Evolutionary conservation across 2,888 invertebrate genomes (phyloP).

Genomic region (Conistra vaccinii): DNA sequence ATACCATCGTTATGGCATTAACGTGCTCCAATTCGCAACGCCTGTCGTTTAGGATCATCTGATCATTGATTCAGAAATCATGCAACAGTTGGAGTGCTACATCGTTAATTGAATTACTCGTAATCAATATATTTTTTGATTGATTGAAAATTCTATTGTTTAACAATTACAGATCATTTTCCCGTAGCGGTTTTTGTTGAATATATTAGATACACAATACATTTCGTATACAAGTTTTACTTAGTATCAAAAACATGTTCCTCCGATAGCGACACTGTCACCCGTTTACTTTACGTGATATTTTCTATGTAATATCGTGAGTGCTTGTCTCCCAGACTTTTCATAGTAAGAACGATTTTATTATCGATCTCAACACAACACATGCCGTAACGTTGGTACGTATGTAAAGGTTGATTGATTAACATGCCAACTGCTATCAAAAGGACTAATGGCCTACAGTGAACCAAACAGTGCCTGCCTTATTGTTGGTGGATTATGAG

Average conservation of each 20-base stretch:
- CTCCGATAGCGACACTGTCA: slow-evolving; percentile 34
- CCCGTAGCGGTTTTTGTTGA: not conserved
- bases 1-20: not conserved
- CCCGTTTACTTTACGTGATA: slow-evolving; percentile 48
- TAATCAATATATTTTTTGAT: slow-evolving; percentile 15
- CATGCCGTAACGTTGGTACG: slow-evolving; percentile 28
- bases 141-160: not conserved
- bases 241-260: slow-evolving; percentile 14
- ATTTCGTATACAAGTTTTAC: slow-evolving; percentile 11
- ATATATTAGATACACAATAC: slow-evolving; percentile 14
- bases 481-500: slow-evolving; percentile 62
- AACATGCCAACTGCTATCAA: slow-evolving; percentile 68
- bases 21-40: not conserved
- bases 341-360: slow-evolving; percentile 41
- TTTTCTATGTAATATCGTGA: slow-evolving; percentile 50
- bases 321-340: slow-evolving; percentile 47
- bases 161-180: not conserved
- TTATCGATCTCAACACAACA: slow-evolving; percentile 51
- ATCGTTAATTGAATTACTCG: not conserved
- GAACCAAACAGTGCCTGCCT: slow-evolving; percentile 55
- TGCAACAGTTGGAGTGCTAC: slow-evolving; percentile 6
- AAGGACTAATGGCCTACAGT: slow-evolving; percentile 65
- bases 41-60: not conserved
- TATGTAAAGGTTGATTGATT: slow-evolving; percentile 71
- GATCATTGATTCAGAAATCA: not conserved